Evolutionary conservation across 2,888 invertebrate species (phyloP).

Genomic region (Lottia scabra): DNA sequence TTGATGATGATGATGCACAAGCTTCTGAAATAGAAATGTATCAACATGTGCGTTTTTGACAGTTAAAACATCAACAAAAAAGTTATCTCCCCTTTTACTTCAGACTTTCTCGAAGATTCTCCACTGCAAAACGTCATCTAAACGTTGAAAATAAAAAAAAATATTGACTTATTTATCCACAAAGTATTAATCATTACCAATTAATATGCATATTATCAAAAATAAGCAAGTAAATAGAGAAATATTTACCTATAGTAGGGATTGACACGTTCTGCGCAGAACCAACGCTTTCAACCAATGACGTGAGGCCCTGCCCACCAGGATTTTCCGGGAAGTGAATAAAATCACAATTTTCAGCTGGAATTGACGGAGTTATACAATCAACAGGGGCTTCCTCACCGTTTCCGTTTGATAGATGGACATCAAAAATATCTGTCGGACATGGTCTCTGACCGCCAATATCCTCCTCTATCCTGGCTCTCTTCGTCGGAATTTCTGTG

Average conservation of each 20-base stretch:
- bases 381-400: background rate
- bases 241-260: too few relatives aligned
- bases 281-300: background rate
- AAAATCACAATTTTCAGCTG: background rate
- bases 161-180: constrained; percentile 10
- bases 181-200: background rate
- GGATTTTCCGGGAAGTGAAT: constrained; percentile 4
- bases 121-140: too few relatives aligned
- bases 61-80: too few relatives aligned
- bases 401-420: background rate
- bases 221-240: too few relatives aligned
- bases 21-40: too few relatives aligned
- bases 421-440: constrained; percentile 8
- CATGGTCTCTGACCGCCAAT: constrained; percentile 3
- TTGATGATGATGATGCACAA: too few relatives aligned
- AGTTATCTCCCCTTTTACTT: too few relatives aligned
- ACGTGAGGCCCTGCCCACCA: background rate
- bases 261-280: background rate
- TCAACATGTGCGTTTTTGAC: too few relatives aligned
- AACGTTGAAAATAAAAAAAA: background rate
- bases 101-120: too few relatives aligned
- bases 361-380: background rate
- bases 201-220: background rate
- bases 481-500: constrained; percentile 28
- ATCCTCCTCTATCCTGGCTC: constrained; percentile 23